A percentile compares a stretch with the other conserved stretches of the same genome.
phyloP scores from a whole-genome alignment of 2,797 vertebrate genomes.

The Arrhamphus sclerolepis region DNA sequence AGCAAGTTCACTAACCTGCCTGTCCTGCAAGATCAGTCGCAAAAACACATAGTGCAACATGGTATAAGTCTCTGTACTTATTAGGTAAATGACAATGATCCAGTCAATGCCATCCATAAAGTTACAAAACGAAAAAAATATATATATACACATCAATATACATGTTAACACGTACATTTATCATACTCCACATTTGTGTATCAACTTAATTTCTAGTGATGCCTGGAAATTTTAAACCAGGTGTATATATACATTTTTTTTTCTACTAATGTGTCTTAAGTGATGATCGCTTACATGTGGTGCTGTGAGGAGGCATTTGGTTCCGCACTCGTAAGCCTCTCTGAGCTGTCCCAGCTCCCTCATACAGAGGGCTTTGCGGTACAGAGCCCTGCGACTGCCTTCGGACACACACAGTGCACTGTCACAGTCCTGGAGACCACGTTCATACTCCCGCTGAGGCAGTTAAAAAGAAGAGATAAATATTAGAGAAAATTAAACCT shows the following conservation, averaged over 20 bases:
- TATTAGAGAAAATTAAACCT: too few species aligned
- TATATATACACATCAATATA: too few species aligned
- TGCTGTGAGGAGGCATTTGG: constrained; percentile 90
- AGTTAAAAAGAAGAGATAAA: not conserved
- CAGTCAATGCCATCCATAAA: not conserved
- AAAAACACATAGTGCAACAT: not conserved
- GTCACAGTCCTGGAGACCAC: constrained; percentile 92
- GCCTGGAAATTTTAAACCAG: too few species aligned
- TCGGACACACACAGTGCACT: constrained; percentile 83
- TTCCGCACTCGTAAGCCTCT: constrained; percentile 96
- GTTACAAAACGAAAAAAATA: not conserved
- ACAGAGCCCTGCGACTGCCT: constrained; percentile 91
- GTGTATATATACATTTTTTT: too few species aligned
- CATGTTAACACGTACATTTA: too few species aligned
- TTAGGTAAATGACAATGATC: not conserved
- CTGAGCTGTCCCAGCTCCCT: constrained; percentile 90
- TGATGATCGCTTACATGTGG: constrained; percentile 85
- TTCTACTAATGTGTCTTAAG: not conserved
- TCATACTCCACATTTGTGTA: not conserved
- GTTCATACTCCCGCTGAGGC: constrained; percentile 89
- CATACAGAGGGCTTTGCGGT: constrained; percentile 91
- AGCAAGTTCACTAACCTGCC: constrained; percentile 91
- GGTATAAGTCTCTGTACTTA: not conserved
- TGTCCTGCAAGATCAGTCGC: constrained; percentile 81
- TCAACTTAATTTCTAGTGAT: not conserved